Evolutionary conservation across 2,888 invertebrate genomes (phyloP), one percentile per base, ranked within the genome.

Genomic region (Malacosoma neustria): DNA sequence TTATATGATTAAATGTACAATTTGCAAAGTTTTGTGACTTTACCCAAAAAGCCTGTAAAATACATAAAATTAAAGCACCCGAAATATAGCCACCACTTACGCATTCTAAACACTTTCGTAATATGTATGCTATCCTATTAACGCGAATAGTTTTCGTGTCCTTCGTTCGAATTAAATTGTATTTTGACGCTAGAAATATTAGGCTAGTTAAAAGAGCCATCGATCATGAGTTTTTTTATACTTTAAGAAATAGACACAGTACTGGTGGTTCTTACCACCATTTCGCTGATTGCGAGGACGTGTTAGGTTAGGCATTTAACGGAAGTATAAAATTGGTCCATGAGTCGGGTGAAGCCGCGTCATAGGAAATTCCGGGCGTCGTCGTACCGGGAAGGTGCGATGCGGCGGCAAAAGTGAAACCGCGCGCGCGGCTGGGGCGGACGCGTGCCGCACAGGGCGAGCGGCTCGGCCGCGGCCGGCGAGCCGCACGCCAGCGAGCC

Each of bases 261-360:
- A 53, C 67, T 69, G 67, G 68, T 63, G 60, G 52, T 46, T 40
- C 43, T 45, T 42, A 45, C 51, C 50, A 41, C 63, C 68, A 63
- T 60, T 62, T 61, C 62, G 62, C 61, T 56, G 57, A 49, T 65
- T 64, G 61, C 68, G 68, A 72, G 76, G 77, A 76, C 75, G 74
- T 68, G 66, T 70, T 66, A 59, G 52, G 65, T 68, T 69, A 73
- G 72, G 67, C 68, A 62, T 72, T n/a, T 66, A 72, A 68, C 70
- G 64, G 70, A 66, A 73, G 67, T 79, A 81, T 53, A 81, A 82
- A 82, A 82, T 81, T 77, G 80, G 82, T 82, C 82, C 79, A 71
- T 73, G 61, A 53, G 53, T 64, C 57, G 64, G 63, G 51, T 64
- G 55, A 57, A 52, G 64, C 61, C 66, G 66, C 69, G 57, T 80